Evolutionary conservation across 2,888 invertebrate genomes (phyloP).

Genomic region (Coelinius sp.): DNA sequence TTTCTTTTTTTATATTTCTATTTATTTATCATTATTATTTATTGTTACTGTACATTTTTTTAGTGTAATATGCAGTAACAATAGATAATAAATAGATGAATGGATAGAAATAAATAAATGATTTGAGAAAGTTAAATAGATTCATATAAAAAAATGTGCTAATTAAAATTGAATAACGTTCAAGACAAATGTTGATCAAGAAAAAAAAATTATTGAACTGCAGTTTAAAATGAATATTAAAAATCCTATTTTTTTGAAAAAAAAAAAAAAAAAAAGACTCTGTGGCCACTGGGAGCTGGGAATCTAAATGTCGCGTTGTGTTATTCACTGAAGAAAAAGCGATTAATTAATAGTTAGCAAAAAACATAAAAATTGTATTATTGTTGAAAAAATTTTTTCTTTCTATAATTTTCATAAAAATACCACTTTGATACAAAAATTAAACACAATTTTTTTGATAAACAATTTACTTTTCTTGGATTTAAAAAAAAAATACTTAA

Average conservation of each 20-base stretch:
- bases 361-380: background rate
- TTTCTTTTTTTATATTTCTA: too few species aligned
- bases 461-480: background rate
- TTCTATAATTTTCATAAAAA: conserved; percentile 1
- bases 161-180: conserved; percentile 27
- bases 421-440: conserved; percentile 8
- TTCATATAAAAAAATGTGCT: conserved; percentile 28
- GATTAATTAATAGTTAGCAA: background rate
- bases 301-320: conserved; percentile 1
- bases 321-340: too few species aligned
- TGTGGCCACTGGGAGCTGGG: conserved; percentile 13
- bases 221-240: background rate
- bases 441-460: background rate
- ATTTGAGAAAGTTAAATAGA: too few species aligned
- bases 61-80: too few species aligned
- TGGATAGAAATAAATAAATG: too few species aligned
- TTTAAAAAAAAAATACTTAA: background rate
- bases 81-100: too few species aligned
- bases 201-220: background rate
- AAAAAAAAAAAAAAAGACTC: background rate
- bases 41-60: too few species aligned
- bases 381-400: background rate
- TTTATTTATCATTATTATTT: too few species aligned
- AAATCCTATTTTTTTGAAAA: conserved; percentile 28
- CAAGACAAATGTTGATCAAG: background rate